A percentile compares a stretch with the other conserved stretches of the same genome.
These are phyloP conservation scores for Helogale parvula DNA, from an alignment of 2,113 vertebrate genomes.

Conservation along the genomic window DNA sequence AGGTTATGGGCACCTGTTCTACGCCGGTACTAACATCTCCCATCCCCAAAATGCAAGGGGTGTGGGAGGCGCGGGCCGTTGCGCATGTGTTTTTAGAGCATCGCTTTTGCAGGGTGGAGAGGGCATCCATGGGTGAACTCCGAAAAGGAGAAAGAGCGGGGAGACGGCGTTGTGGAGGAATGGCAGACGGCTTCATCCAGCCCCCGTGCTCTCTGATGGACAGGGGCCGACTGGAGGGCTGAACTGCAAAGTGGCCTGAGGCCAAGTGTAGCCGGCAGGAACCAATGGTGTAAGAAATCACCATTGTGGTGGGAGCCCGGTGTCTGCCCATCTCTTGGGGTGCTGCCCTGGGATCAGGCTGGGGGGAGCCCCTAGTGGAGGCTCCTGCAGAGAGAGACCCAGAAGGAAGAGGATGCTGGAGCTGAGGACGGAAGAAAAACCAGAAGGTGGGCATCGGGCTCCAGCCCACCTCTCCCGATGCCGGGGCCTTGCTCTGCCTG, in stretches of 20 bases:
- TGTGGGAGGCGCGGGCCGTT: accelerated
- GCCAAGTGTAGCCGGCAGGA: neutral
- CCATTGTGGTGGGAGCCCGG: accelerated
- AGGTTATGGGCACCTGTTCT: accelerated
- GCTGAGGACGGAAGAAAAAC: accelerated
- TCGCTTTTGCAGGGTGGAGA: neutral
- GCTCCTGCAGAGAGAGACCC: neutral
- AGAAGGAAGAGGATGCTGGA: neutral
- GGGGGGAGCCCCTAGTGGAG: neutral
- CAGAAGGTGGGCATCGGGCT: accelerated
- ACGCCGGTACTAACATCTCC: neutral
- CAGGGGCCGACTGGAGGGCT: accelerated
- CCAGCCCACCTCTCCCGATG: neutral
- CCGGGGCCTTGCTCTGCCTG: accelerated
- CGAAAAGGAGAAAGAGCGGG: accelerated
- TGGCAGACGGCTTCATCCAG: neutral
- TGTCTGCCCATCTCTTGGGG: neutral
- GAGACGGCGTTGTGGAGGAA: accelerated
- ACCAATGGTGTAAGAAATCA: accelerated
- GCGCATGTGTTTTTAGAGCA: neutral
- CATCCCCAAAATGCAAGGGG: too few relatives aligned
- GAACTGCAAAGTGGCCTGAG: too few relatives aligned
- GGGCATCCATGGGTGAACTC: accelerated
- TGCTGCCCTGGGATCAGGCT: neutral
- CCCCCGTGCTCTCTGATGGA: accelerated